phyloP scores from a whole-genome alignment of 2,888 invertebrate species.

The Nebria salina region DNA sequence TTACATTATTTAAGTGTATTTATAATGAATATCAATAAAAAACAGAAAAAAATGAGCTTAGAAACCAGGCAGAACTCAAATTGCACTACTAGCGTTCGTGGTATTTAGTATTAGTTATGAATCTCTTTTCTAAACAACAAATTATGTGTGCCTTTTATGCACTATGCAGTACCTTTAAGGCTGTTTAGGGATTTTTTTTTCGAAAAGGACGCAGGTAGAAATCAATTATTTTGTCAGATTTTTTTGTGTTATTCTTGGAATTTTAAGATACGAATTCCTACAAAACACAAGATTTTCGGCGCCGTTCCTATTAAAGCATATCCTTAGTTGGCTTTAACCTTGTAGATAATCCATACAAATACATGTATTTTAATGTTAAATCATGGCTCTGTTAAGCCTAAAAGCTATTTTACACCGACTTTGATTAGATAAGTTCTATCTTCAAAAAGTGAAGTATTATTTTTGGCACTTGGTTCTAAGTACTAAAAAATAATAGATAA shows the following conservation, averaged over 20 bases:
- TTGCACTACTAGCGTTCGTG: too few relatives aligned
- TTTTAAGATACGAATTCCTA: constrained; percentile 7
- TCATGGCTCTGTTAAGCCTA: not conserved
- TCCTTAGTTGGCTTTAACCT: constrained; percentile 12
- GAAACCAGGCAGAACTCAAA: too few relatives aligned
- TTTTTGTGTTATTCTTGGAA: constrained; percentile 29
- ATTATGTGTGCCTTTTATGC: not conserved
- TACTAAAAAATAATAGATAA: not conserved
- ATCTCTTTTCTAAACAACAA: too few relatives aligned
- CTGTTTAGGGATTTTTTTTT: not conserved
- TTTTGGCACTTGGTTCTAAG: not conserved
- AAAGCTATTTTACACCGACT: not conserved
- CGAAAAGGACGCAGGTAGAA: constrained; percentile 33
- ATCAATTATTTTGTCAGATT: constrained; percentile 36
- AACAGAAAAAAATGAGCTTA: too few relatives aligned
- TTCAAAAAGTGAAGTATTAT: not conserved
- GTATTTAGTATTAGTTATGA: too few relatives aligned
- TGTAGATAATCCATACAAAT: not conserved
- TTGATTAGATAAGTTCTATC: not conserved
- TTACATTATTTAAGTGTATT: too few relatives aligned
- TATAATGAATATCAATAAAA: too few relatives aligned
- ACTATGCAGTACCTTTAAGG: not conserved
- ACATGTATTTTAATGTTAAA: not conserved
- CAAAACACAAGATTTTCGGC: constrained; percentile 29
- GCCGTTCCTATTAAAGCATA: constrained; percentile 27